These are phyloP conservation scores for Garrulus glandarius DNA, from an alignment of 2,797 vertebrate genomes.

Conservation along the genomic window DNA sequence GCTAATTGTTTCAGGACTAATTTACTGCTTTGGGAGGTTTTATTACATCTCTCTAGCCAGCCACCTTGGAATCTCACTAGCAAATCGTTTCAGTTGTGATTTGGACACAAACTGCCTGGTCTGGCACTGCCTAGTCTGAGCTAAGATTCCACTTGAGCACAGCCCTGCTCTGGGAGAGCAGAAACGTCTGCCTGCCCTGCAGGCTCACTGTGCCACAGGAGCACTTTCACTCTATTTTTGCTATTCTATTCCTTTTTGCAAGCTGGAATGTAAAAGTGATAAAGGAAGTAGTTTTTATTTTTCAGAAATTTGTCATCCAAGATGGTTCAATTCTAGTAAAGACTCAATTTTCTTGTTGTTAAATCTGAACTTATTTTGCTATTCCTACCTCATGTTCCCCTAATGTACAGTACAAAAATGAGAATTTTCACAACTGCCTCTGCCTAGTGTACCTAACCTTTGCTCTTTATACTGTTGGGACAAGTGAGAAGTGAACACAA, in stretches of 20 bases:
- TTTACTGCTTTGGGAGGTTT: not conserved
- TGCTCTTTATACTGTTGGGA: not conserved
- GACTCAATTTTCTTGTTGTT: not conserved
- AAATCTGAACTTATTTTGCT: not conserved
- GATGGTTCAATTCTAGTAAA: not conserved
- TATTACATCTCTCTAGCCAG: not conserved
- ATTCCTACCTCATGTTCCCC: not conserved
- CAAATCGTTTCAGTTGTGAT: not conserved
- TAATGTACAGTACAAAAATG: not conserved
- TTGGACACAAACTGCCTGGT: conserved; percentile 1
- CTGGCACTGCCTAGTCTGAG: conserved; percentile 10
- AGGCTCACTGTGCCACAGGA: not conserved
- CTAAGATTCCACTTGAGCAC: conserved; percentile 34
- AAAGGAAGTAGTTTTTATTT: not conserved
- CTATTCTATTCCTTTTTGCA: not conserved
- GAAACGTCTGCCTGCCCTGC: not conserved
- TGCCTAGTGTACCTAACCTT: not conserved
- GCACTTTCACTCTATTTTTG: not conserved
- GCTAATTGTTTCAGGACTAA: not conserved
- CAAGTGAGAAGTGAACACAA: not conserved
- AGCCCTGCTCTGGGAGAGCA: not conserved
- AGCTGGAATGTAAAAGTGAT: not conserved
- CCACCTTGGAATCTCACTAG: conserved; percentile 17
- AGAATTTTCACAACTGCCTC: not conserved
- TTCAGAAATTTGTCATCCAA: not conserved